Conservation (phyloP, 2,113 vertebrate species). For the Casuarius casuarius region DNA sequence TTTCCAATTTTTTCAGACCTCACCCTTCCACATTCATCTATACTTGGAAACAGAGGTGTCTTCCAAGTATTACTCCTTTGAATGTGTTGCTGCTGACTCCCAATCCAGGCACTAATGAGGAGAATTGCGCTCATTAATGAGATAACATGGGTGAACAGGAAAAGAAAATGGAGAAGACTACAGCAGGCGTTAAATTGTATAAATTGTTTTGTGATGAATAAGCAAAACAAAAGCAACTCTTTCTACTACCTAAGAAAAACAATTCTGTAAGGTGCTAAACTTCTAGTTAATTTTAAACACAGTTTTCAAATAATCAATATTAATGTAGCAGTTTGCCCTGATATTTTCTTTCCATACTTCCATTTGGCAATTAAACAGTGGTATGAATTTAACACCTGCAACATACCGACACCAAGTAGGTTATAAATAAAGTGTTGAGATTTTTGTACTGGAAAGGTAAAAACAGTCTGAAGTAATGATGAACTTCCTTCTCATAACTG, state of each 20-base stretch:
- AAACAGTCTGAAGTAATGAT: not conserved
- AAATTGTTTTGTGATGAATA: constrained; percentile 6
- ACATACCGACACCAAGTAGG: not conserved
- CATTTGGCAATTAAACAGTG: not conserved
- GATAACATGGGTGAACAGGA: not conserved
- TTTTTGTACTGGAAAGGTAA: not conserved
- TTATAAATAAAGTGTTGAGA: not conserved
- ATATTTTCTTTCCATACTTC: not conserved
- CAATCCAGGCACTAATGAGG: not conserved
- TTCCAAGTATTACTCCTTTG: not conserved
- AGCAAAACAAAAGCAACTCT: not conserved
- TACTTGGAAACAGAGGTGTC: not conserved
- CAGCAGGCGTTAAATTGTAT: not conserved
- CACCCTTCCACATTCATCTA: not conserved
- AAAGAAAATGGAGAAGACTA: not conserved
- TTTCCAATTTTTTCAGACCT: not conserved
- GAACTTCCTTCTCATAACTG: not conserved
- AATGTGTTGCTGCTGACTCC: not conserved
- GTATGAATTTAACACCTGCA: not conserved
- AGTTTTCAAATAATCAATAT: not conserved
- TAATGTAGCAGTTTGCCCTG: not conserved
- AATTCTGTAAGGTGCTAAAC: not conserved
- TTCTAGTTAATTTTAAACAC: not conserved
- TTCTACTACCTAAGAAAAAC: not conserved
- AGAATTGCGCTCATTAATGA: constrained; percentile 26